phyloP scores from a whole-genome alignment of 2,113 vertebrate genomes.

The Ictalurus furcatus region DNA sequence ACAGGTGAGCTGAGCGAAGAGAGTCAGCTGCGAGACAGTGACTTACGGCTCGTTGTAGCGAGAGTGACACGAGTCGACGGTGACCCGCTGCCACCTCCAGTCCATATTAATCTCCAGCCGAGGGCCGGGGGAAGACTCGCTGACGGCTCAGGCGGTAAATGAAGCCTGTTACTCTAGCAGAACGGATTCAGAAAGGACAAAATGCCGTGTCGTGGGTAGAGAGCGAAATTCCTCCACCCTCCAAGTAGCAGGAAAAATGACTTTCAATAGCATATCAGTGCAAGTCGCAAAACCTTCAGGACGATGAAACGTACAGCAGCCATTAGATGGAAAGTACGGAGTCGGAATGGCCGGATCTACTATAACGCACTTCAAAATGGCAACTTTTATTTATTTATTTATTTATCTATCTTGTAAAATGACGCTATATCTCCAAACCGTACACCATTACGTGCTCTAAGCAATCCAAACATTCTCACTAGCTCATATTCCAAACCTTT shows the following conservation, averaged over 20 bases:
- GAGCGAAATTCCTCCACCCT: background rate
- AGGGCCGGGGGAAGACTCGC: conserved; percentile 23
- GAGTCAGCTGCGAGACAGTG: conserved; percentile 18
- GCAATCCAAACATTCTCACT: background rate
- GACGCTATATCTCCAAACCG: background rate
- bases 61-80: conserved; percentile 13
- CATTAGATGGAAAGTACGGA: background rate
- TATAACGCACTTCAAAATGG: background rate
- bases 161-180: conserved; percentile 13
- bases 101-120: conserved; percentile 43
- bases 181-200: conserved; percentile 12
- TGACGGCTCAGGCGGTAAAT: background rate
- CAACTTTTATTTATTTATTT: background rate
- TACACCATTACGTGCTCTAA: background rate
- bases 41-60: conserved; percentile 23
- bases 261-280: background rate
- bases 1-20: conserved; percentile 32
- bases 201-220: conserved; percentile 3
- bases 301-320: background rate
- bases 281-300: background rate
- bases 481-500: background rate
- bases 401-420: background rate
- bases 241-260: conserved; percentile 13
- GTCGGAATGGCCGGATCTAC: background rate
- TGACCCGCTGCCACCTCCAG: conserved; percentile 32